A percentile compares a stretch with the other conserved stretches of the same genome.
Evolutionary conservation across 2,113 vertebrate species (phyloP).

Genomic region (Artemisiospiza belli): DNA sequence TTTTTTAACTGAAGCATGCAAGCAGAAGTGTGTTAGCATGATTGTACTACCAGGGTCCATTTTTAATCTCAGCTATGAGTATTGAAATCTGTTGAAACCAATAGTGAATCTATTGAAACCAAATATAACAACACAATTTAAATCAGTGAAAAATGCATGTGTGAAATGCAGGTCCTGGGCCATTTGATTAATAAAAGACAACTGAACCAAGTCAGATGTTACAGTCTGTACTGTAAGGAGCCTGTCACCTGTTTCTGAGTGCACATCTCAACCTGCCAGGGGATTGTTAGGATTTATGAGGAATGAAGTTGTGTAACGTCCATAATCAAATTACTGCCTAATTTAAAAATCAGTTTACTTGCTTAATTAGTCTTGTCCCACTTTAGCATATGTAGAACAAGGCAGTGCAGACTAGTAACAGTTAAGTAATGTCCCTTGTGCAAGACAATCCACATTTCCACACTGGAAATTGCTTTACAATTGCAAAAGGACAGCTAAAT

Average conservation of each 20-base stretch:
- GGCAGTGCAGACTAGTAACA: neutral
- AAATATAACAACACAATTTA: neutral
- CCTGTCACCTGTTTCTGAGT: neutral
- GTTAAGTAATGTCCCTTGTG: conserved; percentile 44
- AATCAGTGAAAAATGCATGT: neutral
- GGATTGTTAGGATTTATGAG: neutral
- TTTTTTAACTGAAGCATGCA: neutral
- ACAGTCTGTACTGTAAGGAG: neutral
- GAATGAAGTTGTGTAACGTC: conserved; percentile 6
- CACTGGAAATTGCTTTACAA: conserved; percentile 10
- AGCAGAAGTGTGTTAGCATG: neutral
- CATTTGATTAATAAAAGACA: neutral
- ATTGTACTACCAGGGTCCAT: neutral
- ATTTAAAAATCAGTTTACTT: conserved; percentile 45
- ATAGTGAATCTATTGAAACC: neutral
- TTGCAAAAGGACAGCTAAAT: conserved; percentile 3
- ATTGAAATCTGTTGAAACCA: neutral
- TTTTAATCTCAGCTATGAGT: neutral
- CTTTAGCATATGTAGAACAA: conserved; percentile 25
- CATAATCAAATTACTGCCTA: conserved; percentile 35
- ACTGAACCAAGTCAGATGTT: neutral
- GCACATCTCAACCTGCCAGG: neutral
- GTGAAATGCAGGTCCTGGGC: neutral
- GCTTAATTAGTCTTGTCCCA: conserved; percentile 21
- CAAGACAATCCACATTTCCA: conserved; percentile 29